Percentiles rank a stretch among this genome's conserved stretches.
Evolutionary conservation across 2,113 vertebrate species (phyloP).

Genomic region (Prinia subflava): DNA sequence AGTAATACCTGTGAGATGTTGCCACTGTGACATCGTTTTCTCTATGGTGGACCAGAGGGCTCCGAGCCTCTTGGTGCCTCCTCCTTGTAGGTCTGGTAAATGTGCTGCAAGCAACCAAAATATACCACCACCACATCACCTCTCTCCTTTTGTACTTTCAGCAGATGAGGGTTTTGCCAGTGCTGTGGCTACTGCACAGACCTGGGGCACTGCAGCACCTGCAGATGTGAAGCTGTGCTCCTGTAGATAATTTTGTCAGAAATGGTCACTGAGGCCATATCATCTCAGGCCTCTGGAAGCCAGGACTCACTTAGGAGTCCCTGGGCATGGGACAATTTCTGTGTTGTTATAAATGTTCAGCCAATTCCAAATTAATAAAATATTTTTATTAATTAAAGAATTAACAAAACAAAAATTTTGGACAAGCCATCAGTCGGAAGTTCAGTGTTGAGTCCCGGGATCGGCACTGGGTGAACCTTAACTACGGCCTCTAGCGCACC

Average conservation of each 20-base stretch:
- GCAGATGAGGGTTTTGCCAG: neutral
- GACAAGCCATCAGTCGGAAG: no score
- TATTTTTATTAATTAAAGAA: no score
- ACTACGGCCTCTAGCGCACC: no score
- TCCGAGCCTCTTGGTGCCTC: neutral
- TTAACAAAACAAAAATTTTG: no score
- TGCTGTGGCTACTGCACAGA: neutral
- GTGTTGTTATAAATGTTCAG: no score
- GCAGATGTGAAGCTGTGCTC: neutral
- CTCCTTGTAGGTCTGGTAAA: neutral
- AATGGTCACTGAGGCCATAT: neutral
- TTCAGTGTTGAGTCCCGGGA: no score
- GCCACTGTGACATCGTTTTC: neutral
- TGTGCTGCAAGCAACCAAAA: neutral
- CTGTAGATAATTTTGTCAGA: neutral
- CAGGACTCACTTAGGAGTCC: neutral
- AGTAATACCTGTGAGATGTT: neutral
- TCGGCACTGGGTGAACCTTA: no score
- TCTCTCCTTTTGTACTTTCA: neutral
- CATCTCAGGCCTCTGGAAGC: neutral
- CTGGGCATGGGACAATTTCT: neutral
- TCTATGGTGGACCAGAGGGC: neutral
- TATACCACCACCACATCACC: neutral
- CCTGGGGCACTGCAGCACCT: neutral
- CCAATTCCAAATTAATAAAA: no score